Evolutionary conservation across 2,888 invertebrate species (phyloP).

Genomic region (Sphaeridia pumilis): DNA sequence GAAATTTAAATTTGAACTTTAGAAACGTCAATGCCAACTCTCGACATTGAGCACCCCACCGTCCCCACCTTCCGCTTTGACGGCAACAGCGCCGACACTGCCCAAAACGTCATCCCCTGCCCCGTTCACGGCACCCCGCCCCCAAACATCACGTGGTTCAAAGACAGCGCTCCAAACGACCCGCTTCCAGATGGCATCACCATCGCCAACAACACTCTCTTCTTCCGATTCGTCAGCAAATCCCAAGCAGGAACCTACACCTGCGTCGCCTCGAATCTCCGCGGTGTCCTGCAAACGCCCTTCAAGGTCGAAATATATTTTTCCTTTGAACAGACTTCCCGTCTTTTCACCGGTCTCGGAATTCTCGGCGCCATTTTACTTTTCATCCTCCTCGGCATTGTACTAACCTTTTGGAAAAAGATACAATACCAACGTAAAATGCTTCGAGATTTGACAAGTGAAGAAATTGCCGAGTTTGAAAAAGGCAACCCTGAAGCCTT

Average conservation of each 20-base stretch:
- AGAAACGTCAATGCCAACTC: too few species aligned
- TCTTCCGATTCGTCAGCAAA: neutral
- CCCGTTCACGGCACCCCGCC: too few species aligned
- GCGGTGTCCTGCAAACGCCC: neutral
- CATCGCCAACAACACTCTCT: too few species aligned
- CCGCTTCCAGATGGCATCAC: too few species aligned
- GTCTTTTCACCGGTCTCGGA: neutral
- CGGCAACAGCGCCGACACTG: too few species aligned
- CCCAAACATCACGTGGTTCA: too few species aligned
- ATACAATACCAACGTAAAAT: slow-evolving; percentile 3
- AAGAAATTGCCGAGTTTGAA: slow-evolving; percentile 16
- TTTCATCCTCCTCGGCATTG: neutral
- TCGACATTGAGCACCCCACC: too few species aligned
- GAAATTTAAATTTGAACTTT: too few species aligned
- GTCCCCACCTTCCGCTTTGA: too few species aligned
- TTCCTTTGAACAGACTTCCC: neutral
- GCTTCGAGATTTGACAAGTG: slow-evolving; percentile 11
- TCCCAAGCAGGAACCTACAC: neutral
- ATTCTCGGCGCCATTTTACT: slow-evolving; percentile 5
- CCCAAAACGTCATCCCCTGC: too few species aligned
- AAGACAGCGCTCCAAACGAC: too few species aligned
- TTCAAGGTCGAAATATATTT: neutral
- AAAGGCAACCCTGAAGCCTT: slow-evolving; percentile 14
- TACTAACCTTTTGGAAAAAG: slow-evolving; percentile 3
- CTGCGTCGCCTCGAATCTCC: neutral